Base-by-base conservation (phyloP, 2,888 invertebrate species). In the Congeria kusceri region DNA sequence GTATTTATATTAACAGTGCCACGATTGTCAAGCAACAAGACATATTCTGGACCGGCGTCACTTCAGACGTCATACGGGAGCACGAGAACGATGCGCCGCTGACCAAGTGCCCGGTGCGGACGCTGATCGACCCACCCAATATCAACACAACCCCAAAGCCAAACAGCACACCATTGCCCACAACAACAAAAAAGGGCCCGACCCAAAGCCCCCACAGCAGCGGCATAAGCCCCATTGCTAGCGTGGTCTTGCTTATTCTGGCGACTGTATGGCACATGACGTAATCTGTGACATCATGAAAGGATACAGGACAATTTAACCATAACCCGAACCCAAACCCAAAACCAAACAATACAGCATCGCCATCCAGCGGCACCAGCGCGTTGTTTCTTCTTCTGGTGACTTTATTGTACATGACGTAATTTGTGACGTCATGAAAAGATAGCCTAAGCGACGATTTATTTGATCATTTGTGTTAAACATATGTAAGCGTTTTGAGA, bases 1-100 rank as follows among this genome's bases (percentile, higher is more conserved):
- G 3, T 39, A 39, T 39, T 39, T 5, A 11, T 39, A 11, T 39
- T 39, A 5, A n/a, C 53, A 82, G 82, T 20, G 82, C 82, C 23
- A 82, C 82, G 0, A 68, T 82, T 18, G 82, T 78, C 1, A 66
- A 70, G 25, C 64, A 75, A n/a, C 70, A 70, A 44, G 32, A 44
- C 0, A 67, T 47, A 44, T 82, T 82, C 58, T 82, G 82, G 82
- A 82, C 82, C 0, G 75, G 44, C 25, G 78, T 82, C 0, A 56
- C 68, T 25, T 82, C 78, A 0, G 66, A 69, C 20, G 62, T 78
- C 27, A 56, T 82, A 29, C 68, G 78, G 39, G 72, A 78, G 27
- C 46, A 66, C 11, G 32, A 39, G 11, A 29, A 23, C 5, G 20
- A 56, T 7, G 58, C 49, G 15, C 39, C 39, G 2, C 25, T 27